Evolutionary conservation across 2,888 invertebrate genomes (phyloP).

Genomic region (Eudasyphora cyanicolor): DNA sequence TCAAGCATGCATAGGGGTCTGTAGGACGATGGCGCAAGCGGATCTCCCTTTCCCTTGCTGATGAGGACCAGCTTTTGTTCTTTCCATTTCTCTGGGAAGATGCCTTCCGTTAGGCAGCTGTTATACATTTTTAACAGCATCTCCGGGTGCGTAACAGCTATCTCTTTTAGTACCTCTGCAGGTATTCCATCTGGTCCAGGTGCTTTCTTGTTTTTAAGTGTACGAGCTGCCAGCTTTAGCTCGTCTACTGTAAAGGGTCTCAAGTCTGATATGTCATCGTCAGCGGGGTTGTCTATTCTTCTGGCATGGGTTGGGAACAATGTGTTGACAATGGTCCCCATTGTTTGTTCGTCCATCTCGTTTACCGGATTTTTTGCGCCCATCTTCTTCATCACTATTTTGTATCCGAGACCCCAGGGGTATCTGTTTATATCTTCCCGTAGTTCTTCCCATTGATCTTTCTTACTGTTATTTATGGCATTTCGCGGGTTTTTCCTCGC

Average conservation of each 20-base stretch:
- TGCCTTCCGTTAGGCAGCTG: neutral
- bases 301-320: neutral
- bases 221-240: neutral
- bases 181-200: slow-evolving; percentile 29
- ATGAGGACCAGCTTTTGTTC: slow-evolving; percentile 1
- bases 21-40: neutral
- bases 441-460: neutral
- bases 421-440: neutral
- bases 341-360: neutral
- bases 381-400: slow-evolving; percentile 5
- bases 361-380: neutral
- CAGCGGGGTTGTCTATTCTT: neutral
- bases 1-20: slow-evolving; percentile 17
- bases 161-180: neutral
- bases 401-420: slow-evolving; percentile 20
- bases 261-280: neutral
- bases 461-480: neutral
- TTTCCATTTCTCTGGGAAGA: slow-evolving; percentile 14
- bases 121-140: slow-evolving; percentile 14
- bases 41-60: slow-evolving; percentile 15
- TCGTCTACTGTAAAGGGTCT: neutral
- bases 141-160: neutral
- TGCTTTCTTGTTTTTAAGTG: neutral
- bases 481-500: neutral
- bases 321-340: neutral